phyloP scores from a whole-genome alignment of 2,888 invertebrate genomes.

The Harmothoe impar region DNA sequence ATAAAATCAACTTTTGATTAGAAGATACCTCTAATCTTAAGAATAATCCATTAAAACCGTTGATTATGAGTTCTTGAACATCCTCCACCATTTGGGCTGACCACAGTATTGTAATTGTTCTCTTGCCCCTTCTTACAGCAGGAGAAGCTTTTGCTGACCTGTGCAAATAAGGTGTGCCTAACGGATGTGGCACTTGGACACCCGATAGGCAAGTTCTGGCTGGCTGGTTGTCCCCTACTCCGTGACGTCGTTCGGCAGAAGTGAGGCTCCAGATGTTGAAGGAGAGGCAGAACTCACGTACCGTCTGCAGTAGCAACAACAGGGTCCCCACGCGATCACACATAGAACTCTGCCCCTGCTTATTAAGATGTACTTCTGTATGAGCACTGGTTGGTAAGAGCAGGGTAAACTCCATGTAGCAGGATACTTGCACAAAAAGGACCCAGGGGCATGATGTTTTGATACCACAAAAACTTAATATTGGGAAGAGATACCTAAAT shows the following conservation, averaged over 20 bases:
- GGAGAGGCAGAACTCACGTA: too few relatives aligned
- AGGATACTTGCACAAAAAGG: background rate
- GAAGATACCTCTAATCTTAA: too few relatives aligned
- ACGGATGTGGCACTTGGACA: conserved; percentile 40
- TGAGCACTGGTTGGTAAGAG: too few relatives aligned
- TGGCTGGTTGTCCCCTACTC: conserved; percentile 55
- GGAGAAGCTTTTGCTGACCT: conserved; percentile 55
- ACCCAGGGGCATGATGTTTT: too few relatives aligned
- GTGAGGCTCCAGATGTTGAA: background rate
- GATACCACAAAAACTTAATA: too few relatives aligned
- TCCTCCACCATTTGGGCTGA: too few relatives aligned
- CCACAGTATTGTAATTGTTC: background rate
- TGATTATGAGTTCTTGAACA: too few relatives aligned
- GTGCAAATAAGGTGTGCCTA: conserved; percentile 61
- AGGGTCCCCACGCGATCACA: background rate
- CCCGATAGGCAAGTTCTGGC: conserved; percentile 58
- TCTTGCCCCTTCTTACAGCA: background rate
- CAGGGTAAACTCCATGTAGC: background rate
- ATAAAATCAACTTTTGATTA: too few relatives aligned
- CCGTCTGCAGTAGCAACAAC: background rate
- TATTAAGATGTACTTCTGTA: background rate
- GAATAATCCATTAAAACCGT: too few relatives aligned
- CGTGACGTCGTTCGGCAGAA: conserved; percentile 45
- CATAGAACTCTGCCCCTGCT: background rate
- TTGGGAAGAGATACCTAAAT: too few relatives aligned